Base-by-base conservation (phyloP, 2,797 vertebrate genomes). In the Rachycentron canadum region DNA sequence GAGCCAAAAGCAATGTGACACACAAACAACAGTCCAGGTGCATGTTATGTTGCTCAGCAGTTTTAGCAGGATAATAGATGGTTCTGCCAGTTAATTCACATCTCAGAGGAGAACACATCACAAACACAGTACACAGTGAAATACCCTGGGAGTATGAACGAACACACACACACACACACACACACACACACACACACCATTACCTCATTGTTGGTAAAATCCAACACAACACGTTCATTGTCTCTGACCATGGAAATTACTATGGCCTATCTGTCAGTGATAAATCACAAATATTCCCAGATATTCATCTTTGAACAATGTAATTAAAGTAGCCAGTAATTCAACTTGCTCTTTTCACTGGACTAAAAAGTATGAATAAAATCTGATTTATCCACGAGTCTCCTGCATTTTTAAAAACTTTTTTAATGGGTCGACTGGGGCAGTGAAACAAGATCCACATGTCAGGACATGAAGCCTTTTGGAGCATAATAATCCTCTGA, bases 121-220 rank as follows among this genome's bases (percentile, higher is more conserved):
- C 30, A 74, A 62, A 72, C 69, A 75, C 21, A 67, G 49, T n/a
- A 21, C 43, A 57, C 30, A 74, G 57, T 40, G 60, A 72, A 75
- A 66, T 30, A 32, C 17, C 41, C 43, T 60, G 41, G 47, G 41
- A 60, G 30, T 12, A 71, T 62, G 52, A 14, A 41, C 52, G 40
- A 9, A 68, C 19, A 60, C 43, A 26, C 43, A 60, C 55, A 62
- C 21, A 60, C 40, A 58, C 23, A 52, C 21, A 56, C 58, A 7
- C 21, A 52, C 58, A 53, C 28, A 68, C 62, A 63, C 32, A 56
- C n/a, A 75, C 23, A 59, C 50, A 53, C 53, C 34, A 61, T 16
- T 43, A 32, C 47, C 45, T 67, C 40, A 58, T 30, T 56, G 67
- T 32, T 59, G 60, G 43, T 50, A 30, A 69, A 73, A 59, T 43